Conservation (phyloP, 2,113 vertebrate genomes). For the Coturnix japonica region DNA sequence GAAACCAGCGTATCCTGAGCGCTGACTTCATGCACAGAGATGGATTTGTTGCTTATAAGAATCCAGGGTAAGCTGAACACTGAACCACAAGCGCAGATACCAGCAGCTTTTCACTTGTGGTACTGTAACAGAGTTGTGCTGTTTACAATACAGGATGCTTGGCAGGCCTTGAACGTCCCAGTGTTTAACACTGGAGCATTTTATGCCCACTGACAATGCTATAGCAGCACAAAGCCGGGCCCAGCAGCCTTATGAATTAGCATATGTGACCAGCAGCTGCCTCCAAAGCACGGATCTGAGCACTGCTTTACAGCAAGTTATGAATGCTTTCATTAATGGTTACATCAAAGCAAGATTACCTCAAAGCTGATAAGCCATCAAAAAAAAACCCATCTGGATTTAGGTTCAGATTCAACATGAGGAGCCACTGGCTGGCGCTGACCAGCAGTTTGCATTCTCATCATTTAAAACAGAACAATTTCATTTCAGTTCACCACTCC, state of each 20-base stretch:
- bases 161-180: not conserved
- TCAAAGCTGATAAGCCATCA: not conserved
- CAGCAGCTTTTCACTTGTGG: not conserved
- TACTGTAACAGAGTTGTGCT: not conserved
- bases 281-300: accelerated
- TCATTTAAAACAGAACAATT: not conserved
- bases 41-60: not conserved
- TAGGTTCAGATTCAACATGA: not conserved
- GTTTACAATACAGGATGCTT: not conserved
- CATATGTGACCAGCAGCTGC: not conserved
- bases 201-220: not conserved
- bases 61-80: not conserved
- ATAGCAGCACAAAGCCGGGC: not conserved
- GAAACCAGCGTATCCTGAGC: accelerated
- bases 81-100: not conserved
- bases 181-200: not conserved
- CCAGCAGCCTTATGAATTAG: not conserved
- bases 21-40: not conserved
- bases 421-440: not conserved
- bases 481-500: not conserved
- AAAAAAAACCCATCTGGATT: not conserved
- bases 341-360: not conserved
- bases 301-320: not conserved
- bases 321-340: not conserved
- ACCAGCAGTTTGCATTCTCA: not conserved